Evolutionary conservation across 2,113 vertebrate species (phyloP).

Genomic region (Apteryx owenii): DNA sequence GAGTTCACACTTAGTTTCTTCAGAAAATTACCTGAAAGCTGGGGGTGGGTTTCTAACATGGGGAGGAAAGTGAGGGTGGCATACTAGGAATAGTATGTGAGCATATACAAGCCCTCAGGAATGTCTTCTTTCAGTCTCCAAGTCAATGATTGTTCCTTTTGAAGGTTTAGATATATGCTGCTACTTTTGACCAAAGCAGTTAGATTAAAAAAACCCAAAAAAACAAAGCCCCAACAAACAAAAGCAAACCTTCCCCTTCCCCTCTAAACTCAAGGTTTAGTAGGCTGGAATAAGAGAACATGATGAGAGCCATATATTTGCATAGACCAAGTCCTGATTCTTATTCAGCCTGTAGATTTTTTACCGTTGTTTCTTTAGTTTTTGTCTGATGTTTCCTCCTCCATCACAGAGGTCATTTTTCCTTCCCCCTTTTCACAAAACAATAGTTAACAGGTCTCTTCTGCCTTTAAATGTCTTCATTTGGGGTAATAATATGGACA

Average conservation of each 20-base stretch:
- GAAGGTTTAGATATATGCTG: background rate
- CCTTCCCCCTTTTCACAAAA: background rate
- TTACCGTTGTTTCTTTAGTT: background rate
- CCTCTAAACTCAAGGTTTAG: background rate
- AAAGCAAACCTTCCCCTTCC: background rate
- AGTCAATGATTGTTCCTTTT: background rate
- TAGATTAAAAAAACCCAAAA: background rate
- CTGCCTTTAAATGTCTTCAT: background rate
- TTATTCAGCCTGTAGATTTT: background rate
- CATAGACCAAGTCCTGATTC: background rate
- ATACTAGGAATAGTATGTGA: background rate
- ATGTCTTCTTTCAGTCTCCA: background rate
- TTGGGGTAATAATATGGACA: background rate
- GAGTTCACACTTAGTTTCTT: background rate
- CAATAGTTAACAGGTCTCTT: background rate
- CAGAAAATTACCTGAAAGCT: background rate
- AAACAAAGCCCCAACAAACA: background rate
- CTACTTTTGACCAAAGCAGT: background rate
- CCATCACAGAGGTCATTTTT: background rate
- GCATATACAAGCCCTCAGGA: background rate
- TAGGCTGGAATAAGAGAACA: background rate
- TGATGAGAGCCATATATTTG: background rate
- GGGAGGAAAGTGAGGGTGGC: background rate
- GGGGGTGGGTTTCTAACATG: background rate
- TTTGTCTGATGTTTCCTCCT: background rate